Evolutionary conservation across 1,140 invertebrate species (phyloP).

Genomic region (Sipha flava): DNA sequence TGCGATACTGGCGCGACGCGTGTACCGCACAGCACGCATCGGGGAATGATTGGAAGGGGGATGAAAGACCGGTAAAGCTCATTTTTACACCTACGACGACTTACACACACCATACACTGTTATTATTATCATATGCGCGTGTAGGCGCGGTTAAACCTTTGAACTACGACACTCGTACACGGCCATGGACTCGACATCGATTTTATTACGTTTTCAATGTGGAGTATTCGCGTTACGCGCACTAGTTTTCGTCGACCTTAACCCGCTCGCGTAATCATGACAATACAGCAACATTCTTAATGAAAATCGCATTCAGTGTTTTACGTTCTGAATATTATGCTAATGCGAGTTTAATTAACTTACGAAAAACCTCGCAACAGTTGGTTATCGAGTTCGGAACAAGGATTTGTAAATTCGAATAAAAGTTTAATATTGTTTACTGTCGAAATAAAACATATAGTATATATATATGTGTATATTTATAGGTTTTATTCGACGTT

Average conservation of each 20-base stretch:
- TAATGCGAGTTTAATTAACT: not conserved
- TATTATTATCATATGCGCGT: not conserved
- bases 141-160: constrained; percentile 12
- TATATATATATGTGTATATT: too few species aligned
- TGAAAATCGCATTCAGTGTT: not conserved
- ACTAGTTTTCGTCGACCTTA: not conserved
- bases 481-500: too few species aligned
- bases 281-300: not conserved
- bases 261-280: not conserved
- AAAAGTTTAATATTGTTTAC: too few species aligned
- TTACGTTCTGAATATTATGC: not conserved
- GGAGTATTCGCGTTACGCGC: not conserved
- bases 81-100: not conserved
- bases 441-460: too few species aligned
- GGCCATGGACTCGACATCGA: constrained; percentile 11
- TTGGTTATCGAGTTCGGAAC: not conserved
- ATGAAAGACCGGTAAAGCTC: too few species aligned
- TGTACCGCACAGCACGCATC: too few species aligned
- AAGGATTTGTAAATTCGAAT: not conserved
- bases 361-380: too few species aligned
- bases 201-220: not conserved
- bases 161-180: constrained; percentile 3
- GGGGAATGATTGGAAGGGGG: too few species aligned
- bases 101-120: not conserved
- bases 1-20: not conserved